Conservation (phyloP, 2,888 invertebrate species). For the Drosophila lutescens region DNA sequence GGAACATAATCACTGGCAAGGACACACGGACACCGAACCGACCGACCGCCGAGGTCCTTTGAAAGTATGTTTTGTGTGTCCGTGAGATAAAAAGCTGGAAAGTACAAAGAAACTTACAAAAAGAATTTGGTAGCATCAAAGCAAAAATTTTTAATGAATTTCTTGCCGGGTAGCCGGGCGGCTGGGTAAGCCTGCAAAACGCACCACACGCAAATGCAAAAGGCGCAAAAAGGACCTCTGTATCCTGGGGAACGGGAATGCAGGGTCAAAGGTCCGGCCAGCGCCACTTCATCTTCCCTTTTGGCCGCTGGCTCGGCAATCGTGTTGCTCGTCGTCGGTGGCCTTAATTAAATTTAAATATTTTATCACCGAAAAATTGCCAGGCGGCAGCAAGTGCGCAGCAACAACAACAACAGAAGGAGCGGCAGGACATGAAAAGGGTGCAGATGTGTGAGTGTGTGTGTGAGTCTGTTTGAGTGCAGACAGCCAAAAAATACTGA, state of each 20-base stretch:
- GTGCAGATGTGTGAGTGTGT: constrained; percentile 59
- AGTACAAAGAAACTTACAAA: constrained; percentile 67
- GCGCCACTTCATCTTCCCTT: constrained; percentile 56
- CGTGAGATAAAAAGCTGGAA: constrained; percentile 48
- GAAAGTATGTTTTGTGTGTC: constrained; percentile 49
- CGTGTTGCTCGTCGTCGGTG: constrained; percentile 78
- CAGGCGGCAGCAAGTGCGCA: constrained; percentile 77
- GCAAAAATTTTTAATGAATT: constrained; percentile 78
- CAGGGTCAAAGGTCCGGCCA: constrained; percentile 64
- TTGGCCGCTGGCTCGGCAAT: constrained; percentile 68
- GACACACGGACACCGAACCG: constrained; percentile 19
- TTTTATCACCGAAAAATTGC: constrained; percentile 84
- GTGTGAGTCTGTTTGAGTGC: constrained; percentile 56
- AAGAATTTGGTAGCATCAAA: constrained; percentile 79
- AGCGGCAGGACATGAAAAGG: constrained; percentile 68
- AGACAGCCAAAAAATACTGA: constrained; percentile 79
- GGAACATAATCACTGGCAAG: constrained; percentile 42
- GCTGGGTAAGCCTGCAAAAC: constrained; percentile 64
- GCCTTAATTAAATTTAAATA: constrained; percentile 85
- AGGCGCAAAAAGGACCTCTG: constrained; percentile 39
- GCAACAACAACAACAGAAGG: constrained; percentile 62
- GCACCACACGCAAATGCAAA: constrained; percentile 66
- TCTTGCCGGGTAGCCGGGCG: constrained; percentile 60
- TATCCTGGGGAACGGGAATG: constrained; percentile 19
- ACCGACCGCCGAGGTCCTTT: constrained; percentile 43